Evolutionary conservation across 2,113 vertebrate genomes (phyloP).

Genomic region (Microcebus griseorufus): DNA sequence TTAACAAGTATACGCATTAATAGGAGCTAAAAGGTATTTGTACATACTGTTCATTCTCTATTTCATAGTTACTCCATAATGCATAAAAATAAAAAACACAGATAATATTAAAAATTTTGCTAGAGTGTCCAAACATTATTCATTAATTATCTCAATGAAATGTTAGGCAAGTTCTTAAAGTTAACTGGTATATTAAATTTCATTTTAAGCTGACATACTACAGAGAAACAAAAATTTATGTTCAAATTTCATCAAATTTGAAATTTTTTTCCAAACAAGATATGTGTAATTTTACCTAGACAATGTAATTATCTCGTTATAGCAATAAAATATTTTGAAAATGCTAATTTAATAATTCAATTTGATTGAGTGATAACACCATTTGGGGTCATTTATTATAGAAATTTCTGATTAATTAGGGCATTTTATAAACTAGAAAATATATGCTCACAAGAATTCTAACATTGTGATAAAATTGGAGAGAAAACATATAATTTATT

Average conservation of each 20-base stretch:
- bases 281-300: background rate
- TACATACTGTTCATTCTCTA: background rate
- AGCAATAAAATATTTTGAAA: background rate
- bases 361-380: background rate
- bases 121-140: background rate
- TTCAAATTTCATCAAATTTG: background rate
- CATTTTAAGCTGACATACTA: background rate
- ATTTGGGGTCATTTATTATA: background rate
- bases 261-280: background rate
- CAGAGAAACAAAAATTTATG: background rate
- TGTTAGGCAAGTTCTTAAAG: background rate
- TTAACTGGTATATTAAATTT: background rate
- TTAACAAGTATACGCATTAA: background rate
- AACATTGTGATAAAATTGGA: background rate
- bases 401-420: background rate
- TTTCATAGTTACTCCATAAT: background rate
- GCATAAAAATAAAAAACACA: background rate
- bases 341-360: background rate
- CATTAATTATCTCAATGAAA: background rate
- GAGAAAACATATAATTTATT: background rate
- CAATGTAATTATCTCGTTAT: background rate
- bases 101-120: background rate
- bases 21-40: background rate
- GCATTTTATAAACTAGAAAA: background rate
- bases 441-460: background rate